A percentile compares a stretch with the other conserved stretches of the same genome.
Conservation (phyloP, 2,113 vertebrate genomes). For the Tyrannus savana region DNA sequence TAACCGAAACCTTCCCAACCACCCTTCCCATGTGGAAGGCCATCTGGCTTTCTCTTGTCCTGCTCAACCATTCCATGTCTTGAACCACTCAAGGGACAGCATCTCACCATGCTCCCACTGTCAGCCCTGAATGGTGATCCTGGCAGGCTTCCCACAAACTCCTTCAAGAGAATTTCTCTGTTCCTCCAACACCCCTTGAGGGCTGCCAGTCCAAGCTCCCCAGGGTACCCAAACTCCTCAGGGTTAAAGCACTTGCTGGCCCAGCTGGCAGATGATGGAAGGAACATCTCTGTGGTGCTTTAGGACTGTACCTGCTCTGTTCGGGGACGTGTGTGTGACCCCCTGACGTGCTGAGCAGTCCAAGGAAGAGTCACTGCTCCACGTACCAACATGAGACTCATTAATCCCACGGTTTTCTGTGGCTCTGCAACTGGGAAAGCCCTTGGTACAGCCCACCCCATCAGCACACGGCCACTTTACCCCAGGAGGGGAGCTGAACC, state of each 20-base stretch:
- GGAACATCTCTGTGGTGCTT: neutral
- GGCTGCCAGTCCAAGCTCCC: neutral
- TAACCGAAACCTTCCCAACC: neutral
- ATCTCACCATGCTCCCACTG: rapidly evolving
- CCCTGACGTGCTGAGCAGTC: neutral
- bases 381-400: rapidly evolving
- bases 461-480: neutral
- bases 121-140: neutral
- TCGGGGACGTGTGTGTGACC: neutral
- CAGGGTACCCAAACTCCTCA: neutral
- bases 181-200: neutral
- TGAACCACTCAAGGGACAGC: neutral
- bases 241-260: neutral
- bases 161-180: neutral
- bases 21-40: neutral
- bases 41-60: neutral
- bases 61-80: neutral
- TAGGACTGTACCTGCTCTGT: neutral
- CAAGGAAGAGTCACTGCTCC: neutral
- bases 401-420: neutral
- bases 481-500: neutral
- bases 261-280: neutral
- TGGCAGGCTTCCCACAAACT: neutral
- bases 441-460: neutral
- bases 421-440: neutral